These are phyloP conservation scores for Pseudomyrmex flavicornis DNA, from an alignment of 1,140 invertebrate genomes.

Conservation along the genomic window DNA sequence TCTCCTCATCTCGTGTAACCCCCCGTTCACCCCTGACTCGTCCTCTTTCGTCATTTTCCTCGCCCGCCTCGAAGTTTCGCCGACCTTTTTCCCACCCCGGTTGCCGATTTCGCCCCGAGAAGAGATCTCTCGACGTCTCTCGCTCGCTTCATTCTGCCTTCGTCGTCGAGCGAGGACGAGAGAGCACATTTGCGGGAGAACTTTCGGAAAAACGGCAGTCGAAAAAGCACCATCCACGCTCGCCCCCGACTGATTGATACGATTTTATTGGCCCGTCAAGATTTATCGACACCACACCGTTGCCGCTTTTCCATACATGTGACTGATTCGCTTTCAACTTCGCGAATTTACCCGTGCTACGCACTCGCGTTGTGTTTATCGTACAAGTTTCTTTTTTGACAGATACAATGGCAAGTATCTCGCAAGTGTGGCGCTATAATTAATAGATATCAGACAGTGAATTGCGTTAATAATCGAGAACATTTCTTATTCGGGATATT, in stretches of 20 bases:
- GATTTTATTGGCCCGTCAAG: conserved; percentile 75
- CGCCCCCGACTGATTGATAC: conserved; percentile 75
- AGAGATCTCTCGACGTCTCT: conserved; percentile 29
- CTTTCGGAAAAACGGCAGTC: conserved; percentile 52
- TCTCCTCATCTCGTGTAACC: no score
- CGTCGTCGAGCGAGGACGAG: conserved; percentile 11
- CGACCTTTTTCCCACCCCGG: conserved; percentile 7
- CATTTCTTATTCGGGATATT: not conserved
- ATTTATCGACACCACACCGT: conserved; percentile 66
- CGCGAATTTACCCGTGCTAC: conserved; percentile 22
- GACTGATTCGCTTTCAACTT: conserved; percentile 74
- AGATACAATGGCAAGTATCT: not conserved
- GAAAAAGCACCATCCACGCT: conserved; percentile 56
- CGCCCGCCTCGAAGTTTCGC: conserved; percentile 45
- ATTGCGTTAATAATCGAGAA: not conserved
- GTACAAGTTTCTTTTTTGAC: not conserved
- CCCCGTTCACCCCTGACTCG: not conserved
- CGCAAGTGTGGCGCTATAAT: not conserved
- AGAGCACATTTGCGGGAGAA: conserved; percentile 50
- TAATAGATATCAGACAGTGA: no score
- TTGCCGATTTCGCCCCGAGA: conserved; percentile 15
- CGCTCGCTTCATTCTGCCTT: conserved; percentile 35
- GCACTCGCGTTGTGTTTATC: not conserved
- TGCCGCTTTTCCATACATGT: conserved; percentile 69
- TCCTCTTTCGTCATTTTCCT: conserved; percentile 57